Conservation (phyloP, 2,888 invertebrate species). For the Galeopsomyia nigrocyanea region DNA sequence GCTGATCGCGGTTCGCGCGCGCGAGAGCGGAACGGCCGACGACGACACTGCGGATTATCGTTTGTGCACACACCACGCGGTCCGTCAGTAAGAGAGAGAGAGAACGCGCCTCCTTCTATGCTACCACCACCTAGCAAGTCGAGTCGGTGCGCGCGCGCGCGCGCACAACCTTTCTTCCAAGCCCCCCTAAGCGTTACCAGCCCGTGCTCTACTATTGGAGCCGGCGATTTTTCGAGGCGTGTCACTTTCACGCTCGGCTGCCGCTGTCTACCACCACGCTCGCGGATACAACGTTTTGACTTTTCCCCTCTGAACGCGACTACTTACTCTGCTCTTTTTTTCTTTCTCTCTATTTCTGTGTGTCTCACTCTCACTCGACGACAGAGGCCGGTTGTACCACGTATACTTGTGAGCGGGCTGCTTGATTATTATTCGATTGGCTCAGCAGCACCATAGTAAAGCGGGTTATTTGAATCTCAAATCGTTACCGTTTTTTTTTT, state of each 20-base stretch:
- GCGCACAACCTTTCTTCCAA: neutral
- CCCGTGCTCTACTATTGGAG: constrained; percentile 44
- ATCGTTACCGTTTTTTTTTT: no score
- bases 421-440: no score
- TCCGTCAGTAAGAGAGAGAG: constrained; percentile 7
- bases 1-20: constrained; percentile 42
- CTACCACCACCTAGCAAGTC: constrained; percentile 26
- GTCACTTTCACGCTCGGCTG: constrained; percentile 43
- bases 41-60: constrained; percentile 5
- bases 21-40: neutral
- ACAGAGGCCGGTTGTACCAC: neutral
- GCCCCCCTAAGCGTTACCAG: neutral
- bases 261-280: neutral
- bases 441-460: no score
- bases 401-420: neutral
- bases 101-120: constrained; percentile 16
- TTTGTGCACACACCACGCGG: neutral
- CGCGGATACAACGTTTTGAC: neutral
- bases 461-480: no score
- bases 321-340: constrained; percentile 1
- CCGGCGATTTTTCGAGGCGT: constrained; percentile 44
- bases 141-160: constrained; percentile 1
- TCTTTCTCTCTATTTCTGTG: no score
- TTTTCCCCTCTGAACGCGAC: neutral
- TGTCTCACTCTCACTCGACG: neutral